Evolutionary conservation across 2,888 invertebrate genomes (phyloP).

Genomic region (Macaria liturata): DNA sequence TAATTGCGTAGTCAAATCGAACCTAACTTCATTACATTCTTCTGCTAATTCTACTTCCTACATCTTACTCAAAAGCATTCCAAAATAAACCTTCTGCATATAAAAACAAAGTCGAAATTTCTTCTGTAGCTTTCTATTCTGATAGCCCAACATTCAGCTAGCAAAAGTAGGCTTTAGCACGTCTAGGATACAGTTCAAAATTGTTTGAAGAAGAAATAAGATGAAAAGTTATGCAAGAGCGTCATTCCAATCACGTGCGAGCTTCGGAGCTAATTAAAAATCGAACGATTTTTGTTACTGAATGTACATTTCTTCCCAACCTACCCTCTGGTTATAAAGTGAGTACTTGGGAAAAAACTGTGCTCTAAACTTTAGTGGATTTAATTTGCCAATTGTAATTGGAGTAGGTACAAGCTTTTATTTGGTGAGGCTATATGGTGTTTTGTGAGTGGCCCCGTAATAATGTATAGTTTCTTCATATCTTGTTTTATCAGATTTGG

Average conservation of each 20-base stretch:
- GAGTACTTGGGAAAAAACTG: constrained; percentile 1
- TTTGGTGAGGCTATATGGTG: too few relatives aligned
- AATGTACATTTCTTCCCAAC: constrained; percentile 54
- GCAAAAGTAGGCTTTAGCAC: too few relatives aligned
- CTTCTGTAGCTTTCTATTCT: background rate
- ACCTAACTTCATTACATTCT: constrained; percentile 69
- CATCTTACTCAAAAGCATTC: constrained; percentile 2
- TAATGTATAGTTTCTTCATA: too few relatives aligned
- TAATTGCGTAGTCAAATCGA: constrained; percentile 73
- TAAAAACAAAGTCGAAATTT: background rate
- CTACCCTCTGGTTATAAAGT: constrained; percentile 11
- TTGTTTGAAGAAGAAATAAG: constrained; percentile 19
- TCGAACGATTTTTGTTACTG: constrained; percentile 77
- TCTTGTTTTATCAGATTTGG: too few relatives aligned
- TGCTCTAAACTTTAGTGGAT: too few relatives aligned
- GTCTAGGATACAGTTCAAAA: constrained; percentile 1
- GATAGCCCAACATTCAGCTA: too few relatives aligned
- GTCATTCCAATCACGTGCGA: constrained; percentile 72
- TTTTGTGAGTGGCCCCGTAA: too few relatives aligned
- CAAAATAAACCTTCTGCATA: constrained; percentile 13
- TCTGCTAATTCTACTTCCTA: constrained; percentile 52
- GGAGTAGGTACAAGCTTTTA: too few relatives aligned
- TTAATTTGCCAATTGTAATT: too few relatives aligned
- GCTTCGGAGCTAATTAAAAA: constrained; percentile 76
- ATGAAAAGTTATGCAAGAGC: constrained; percentile 62